A percentile compares a stretch with the other conserved stretches of the same genome.
phyloP scores from a whole-genome alignment of 2,113 vertebrate genomes.

The Acanthisitta chloris region DNA sequence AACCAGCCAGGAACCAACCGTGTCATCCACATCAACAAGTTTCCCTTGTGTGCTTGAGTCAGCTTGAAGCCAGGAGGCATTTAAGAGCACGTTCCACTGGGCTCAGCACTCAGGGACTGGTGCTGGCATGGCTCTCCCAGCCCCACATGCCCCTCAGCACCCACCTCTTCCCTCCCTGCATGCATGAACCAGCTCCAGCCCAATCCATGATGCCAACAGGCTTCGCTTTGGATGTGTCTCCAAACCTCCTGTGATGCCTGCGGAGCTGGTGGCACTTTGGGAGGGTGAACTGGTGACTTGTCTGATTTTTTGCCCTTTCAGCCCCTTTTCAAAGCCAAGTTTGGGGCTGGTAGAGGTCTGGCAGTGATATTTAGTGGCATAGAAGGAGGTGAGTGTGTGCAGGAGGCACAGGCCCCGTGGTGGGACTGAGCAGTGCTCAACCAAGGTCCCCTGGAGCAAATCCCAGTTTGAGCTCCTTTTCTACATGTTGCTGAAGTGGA shows the following conservation, averaged over 20 bases:
- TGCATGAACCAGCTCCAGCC: background rate
- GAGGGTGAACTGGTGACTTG: background rate
- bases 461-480: too few species aligned
- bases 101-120: background rate
- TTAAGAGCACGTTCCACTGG: conserved; percentile 13
- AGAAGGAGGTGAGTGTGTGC: background rate
- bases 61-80: conserved; percentile 32
- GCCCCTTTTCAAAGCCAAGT: background rate
- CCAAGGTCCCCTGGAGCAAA: too few species aligned
- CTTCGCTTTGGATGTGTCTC: background rate
- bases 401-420: background rate
- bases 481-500: too few species aligned
- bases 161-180: background rate
- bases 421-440: background rate
- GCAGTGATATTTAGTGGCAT: background rate
- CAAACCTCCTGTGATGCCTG: background rate
- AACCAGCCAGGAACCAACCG: conserved; percentile 16
- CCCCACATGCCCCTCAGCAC: background rate
- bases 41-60: conserved; percentile 21
- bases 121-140: background rate
- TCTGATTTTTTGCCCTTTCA: background rate
- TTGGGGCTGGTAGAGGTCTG: background rate
- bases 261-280: background rate
- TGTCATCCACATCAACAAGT: conserved; percentile 33
- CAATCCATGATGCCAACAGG: background rate